A percentile compares a stretch with the other conserved stretches of the same genome.
Evolutionary conservation across 2,888 invertebrate genomes (phyloP).

Genomic region (Entomobrya multifasciata): DNA sequence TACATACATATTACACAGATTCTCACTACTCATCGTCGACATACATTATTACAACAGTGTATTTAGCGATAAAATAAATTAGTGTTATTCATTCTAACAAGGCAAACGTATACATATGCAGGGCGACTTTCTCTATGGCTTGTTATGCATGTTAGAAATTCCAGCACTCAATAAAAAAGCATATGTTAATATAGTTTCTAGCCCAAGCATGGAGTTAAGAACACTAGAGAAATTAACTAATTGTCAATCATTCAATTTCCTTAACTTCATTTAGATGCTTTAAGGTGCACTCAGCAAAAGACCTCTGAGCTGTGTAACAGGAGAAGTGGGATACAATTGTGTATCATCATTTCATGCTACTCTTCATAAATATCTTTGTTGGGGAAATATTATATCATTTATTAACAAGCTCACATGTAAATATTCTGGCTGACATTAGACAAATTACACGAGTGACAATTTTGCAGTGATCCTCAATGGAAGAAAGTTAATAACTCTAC

Average conservation of each 20-base stretch:
- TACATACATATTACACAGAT: no score
- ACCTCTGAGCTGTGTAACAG: slow-evolving; percentile 54
- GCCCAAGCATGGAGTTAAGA: background rate
- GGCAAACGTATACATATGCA: background rate
- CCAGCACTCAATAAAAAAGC: no score
- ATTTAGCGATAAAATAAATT: slow-evolving; percentile 35
- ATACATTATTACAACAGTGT: no score
- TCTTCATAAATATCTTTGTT: slow-evolving; percentile 50
- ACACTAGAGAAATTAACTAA: slow-evolving; percentile 50
- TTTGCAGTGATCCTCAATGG: background rate
- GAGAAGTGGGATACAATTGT: slow-evolving; percentile 27
- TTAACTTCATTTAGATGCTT: slow-evolving; percentile 67
- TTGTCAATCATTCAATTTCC: slow-evolving; percentile 72
- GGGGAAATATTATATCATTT: slow-evolving; percentile 51
- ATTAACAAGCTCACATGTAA: slow-evolving; percentile 35
- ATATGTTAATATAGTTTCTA: no score
- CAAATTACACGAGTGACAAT: slow-evolving; percentile 41
- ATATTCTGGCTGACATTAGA: slow-evolving; percentile 26
- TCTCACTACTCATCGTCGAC: no score
- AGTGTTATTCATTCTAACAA: slow-evolving; percentile 16
- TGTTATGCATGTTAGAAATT: no score
- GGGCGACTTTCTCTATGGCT: background rate
- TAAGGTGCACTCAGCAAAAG: slow-evolving; percentile 58
- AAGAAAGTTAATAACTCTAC: background rate
- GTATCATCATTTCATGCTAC: background rate